Evolutionary conservation across 2,113 vertebrate genomes (phyloP), one percentile per base, ranked within the genome.

Genomic region (Hiodon tergisus): DNA sequence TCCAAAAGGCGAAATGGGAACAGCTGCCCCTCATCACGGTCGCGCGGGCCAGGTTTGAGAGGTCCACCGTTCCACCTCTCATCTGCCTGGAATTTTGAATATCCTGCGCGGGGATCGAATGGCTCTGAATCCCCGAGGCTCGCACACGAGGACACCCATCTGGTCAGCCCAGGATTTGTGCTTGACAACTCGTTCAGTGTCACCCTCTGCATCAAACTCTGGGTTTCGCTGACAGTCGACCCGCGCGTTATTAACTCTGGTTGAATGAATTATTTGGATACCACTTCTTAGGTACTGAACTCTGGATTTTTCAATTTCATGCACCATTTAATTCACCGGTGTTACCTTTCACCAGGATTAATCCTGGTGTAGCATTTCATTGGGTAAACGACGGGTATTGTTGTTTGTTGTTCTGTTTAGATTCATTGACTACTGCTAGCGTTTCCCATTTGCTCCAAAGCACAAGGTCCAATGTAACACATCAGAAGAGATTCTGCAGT

Each of bases 31-130:
- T 78, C 92, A 92, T 91, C 87, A 92, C 2, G 50, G 82, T 85
- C 89, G 81, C 87, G 90, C 85, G 91, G 91, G 87, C 81, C 84
- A 89, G 73, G 84, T 77, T 84, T 90, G 86, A 80, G 88, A 88
- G 90, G 84, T 84, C 92, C 90, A 91, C 89, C 86, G 88, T 93
- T 94, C 93, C 91, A 92, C 74, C 85, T 90, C 89, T 92, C 88
- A 90, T 94, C 89, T 93, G 86, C 90, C 90, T 92, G 86, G 86
- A 94, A 93, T 93, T 88, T 87, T 81, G 55, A 90, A 90, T 93
- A 94, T 91, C 88, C 89, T 90, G 83, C 88, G 81, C 89, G 84
- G 88, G 88, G 87, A 93, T 90, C 87, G 82, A 93, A 90, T 92
- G 88, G 85, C 81, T 78, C 72, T 50, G 90, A 88, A 88, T 87